Evolutionary conservation across 2,888 invertebrate genomes (phyloP), one percentile per base, ranked within the genome.

Genomic region (Anthrax anthrax): DNA sequence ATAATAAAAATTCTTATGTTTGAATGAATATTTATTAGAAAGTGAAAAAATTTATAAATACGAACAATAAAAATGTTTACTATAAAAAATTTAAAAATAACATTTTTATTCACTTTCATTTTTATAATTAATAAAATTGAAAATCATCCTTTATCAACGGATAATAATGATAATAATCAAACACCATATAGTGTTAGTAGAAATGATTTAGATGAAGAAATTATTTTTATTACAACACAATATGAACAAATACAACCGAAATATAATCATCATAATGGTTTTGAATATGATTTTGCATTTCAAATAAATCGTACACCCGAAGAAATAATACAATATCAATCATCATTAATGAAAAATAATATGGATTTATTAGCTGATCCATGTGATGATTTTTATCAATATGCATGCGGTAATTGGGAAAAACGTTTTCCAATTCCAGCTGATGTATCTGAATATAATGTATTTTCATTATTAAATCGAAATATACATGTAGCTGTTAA

Each of bases 341-440:
- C 48, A 5, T 12, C 3, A 32, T 32, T 32, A 9, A 32, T 32
- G 9, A 12, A 32, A 32, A 32, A 32, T 32, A 32, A 32, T 32
- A 51, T 54, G 50, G 50, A 54, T 40, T 18, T 39, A 5, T 43
- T 47, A 1, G 45, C 43, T 3, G 34, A 51, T 44, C 52, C 54
- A 2, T 54, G 54, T 40, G 48, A 50, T 23, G 50, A 54, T 42
- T 54, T 54, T n/a, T 52, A 52, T 19, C 48, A 52, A 43, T 54
- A 51, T 27, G 51, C 51, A 3, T 54, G 54, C 46, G 54, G 54
- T 5, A 52, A 52, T 42, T 54, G 52, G 51, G 49, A 51, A 19
- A 40, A 27, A 5, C 37, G 49, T 5, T 34, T 52, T 37, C 51
- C 52, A 2, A 54, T 54, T 23, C 54, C 54, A n/a, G 47, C 47